Base-by-base conservation (phyloP, 2,797 vertebrate species). In the Tolypeutes matacus region DNA sequence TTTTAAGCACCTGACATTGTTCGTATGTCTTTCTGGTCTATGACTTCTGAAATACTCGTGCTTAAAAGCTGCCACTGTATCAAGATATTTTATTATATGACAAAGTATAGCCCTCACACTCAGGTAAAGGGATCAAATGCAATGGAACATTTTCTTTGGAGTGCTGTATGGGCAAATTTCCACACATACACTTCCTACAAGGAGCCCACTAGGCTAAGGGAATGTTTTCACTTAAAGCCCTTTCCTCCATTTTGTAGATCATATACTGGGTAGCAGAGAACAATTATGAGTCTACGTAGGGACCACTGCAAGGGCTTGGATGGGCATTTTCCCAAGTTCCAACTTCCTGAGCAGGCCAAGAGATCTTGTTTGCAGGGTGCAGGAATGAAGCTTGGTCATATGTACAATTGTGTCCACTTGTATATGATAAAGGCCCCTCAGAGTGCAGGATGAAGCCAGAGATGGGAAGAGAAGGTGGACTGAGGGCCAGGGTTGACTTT, bases 221-320 rank as follows among this genome's bases (percentile, higher is more conserved):
- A 29, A 84, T 3, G 1, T 73, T 78, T 1, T 3, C n/a, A 81
- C 15, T 18, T 42, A 65, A 0, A 83, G 6, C 2, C 17, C 1
- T 1, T 56, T 15, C 2, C 31, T 95, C 23, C 5, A 56, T 2
- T 29, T 46, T 46, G 18, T 17, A 34, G 4, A 56, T 46, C 39
- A 76, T 23, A 2, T 17, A 34, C 6, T 10, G 8, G 14, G 2
- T 58, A 13, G 5, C 36, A 64, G 8, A 80, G n/a, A 76, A 5
- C 73, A 95, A 88, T 85, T 89, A 21, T 72, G 46, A 85, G 67
- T 70, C 18, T 39, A 65, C 0, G 36, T 73, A 4, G 18, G 77
- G n/a, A 60, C 21, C 6, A 90, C 1, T 85, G 67, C 7, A 3
- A 51, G 14, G 58, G 23, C 62, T 17, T 62, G 4, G 13, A 29